Evolutionary conservation across 2,797 vertebrate species (phyloP), one percentile per base, ranked within the genome.

Genomic region (Spinus olivaceus): DNA sequence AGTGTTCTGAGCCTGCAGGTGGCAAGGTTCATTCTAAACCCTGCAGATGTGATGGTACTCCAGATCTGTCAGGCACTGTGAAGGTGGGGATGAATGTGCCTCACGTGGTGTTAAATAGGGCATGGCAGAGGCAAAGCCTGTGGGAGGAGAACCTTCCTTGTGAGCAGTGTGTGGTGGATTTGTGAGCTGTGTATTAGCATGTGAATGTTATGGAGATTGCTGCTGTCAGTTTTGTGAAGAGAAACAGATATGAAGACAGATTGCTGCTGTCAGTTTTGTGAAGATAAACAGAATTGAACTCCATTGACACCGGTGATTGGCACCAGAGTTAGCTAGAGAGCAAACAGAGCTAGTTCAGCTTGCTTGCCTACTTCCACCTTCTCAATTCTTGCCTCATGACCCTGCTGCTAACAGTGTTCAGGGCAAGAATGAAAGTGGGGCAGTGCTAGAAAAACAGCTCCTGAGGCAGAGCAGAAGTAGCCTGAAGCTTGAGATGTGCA

Each of bases 11-110:
- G 28, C 22, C 60, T 70, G 51, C 18, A 39, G 30, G n/a, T 60
- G 35, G 20, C 37, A 53, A 66, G 10, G 57, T 53, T 66, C 16
- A 11, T 47, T 85, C 22, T 81, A 46, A 80, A 47, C 18, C 20
- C 22, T 37, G 64, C 1, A 7, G 65, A 10, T 0, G 0, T 27
- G 19, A 4, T 27, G 22, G 53, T 60, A 35, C 30, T 81, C 9
- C 14, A 51, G 28, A 90, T 64, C 37, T 81, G 51, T 1, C 2
- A 60, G 60, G 54, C 19, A 6, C 17, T 41, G 14, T 21, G 14
- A 41, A 16, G 66, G 10, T 37, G 60, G 25, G 33, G n/a, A 10
- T 46, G 56, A 18, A 9, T 51, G 23, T 83, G 30, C 49, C n/a
- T 30, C 33, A 28, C 0, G 0, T 83, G 39, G 13, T 2, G 4